Conservation (phyloP, 2,113 vertebrate genomes). For the Pavo muticus region DNA sequence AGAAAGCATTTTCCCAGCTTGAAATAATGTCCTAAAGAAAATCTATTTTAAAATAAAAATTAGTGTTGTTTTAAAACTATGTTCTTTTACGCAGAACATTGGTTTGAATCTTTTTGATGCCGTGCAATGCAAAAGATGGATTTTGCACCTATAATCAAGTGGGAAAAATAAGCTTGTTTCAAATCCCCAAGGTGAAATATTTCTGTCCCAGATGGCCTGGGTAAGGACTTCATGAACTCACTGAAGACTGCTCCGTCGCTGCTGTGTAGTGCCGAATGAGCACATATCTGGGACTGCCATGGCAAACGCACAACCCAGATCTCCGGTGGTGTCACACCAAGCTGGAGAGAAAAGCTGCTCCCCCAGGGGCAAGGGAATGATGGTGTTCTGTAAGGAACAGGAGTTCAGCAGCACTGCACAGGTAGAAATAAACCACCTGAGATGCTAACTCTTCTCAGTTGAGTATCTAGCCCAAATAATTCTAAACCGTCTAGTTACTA, state of each 20-base stretch:
- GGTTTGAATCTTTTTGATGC: background rate
- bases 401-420: background rate
- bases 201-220: background rate
- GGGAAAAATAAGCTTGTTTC: background rate
- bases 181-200: background rate
- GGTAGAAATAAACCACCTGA: background rate
- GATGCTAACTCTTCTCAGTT: background rate
- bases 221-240: background rate
- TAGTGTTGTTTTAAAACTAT: background rate
- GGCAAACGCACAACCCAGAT: background rate
- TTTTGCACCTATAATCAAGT: background rate
- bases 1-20: background rate
- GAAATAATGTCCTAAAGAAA: background rate
- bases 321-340: background rate
- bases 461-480: background rate
- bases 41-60: background rate
- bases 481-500: background rate
- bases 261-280: background rate
- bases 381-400: background rate
- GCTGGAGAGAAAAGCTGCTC: background rate
- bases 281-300: accelerated
- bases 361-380: background rate
- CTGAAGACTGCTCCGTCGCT: accelerated
- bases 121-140: background rate
- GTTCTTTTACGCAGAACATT: background rate